Conservation (phyloP, 2,797 vertebrate species). For the Gadopsis marmoratus region DNA sequence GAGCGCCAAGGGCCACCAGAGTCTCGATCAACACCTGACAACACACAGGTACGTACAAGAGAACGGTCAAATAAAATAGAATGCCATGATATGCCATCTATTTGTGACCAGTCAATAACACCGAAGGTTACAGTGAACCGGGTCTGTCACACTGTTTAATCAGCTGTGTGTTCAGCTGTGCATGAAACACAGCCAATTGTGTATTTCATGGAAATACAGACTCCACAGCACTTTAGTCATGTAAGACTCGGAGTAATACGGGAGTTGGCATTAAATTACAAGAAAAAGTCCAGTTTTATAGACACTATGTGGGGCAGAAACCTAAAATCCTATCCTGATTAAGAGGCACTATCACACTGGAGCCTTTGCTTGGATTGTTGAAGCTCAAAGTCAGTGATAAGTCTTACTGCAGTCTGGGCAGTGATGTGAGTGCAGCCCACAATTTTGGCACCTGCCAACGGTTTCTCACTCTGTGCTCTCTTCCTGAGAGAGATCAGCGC, state of each 20-base stretch:
- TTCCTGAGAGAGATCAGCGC: slow-evolving; percentile 96
- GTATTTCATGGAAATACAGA: background rate
- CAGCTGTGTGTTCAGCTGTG: background rate
- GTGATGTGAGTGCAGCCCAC: slow-evolving; percentile 98
- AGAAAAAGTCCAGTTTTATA: background rate
- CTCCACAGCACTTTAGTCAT: background rate
- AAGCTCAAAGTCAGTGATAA: slow-evolving; percentile 38
- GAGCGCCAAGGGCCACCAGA: slow-evolving; percentile 92
- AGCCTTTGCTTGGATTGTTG: background rate
- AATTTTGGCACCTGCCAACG: slow-evolving; percentile 95
- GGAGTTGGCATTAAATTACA: background rate
- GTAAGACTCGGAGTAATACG: background rate
- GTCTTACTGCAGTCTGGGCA: slow-evolving; percentile 95
- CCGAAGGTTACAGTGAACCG: background rate
- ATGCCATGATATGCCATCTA: background rate
- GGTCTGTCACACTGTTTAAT: background rate
- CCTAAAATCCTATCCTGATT: slow-evolving; percentile 11
- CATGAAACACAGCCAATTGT: background rate
- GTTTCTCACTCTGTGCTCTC: slow-evolving; percentile 96
- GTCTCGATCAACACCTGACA: slow-evolving; percentile 88
- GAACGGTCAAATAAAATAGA: background rate
- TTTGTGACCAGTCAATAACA: background rate
- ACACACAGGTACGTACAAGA: background rate
- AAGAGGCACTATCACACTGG: slow-evolving; percentile 19
- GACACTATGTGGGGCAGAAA: background rate